Evolutionary conservation across 2,888 invertebrate species (phyloP), one percentile per base, ranked within the genome.

Genomic region (Liposcelis brunnea): DNA sequence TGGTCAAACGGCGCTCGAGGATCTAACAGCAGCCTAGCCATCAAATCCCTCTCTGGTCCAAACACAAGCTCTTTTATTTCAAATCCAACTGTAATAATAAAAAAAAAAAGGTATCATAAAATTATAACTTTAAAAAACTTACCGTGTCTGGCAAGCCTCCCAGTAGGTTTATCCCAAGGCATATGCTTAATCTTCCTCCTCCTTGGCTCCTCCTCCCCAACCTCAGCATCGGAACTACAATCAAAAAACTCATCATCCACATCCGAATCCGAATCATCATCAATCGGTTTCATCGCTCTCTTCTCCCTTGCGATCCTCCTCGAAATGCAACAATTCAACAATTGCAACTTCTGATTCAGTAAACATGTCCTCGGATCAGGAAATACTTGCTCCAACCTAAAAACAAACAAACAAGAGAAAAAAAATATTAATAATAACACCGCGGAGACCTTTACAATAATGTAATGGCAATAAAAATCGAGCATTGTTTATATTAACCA

Each of bases 311-410:
- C 46, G 48, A 45, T 58, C 60, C 67, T 67, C 44, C 67, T 61
- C 47, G 63, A 62, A 47, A 72, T 70, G 56, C 75, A 75, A 54
- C 70, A 71, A 55, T 75, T 73, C 15, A 75, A 56, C 71, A 79
- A 69, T 66, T 91, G 93, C 35, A 98, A 71, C 61, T 97, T 97
- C 65, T 98, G 94, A 64, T 95, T 85, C 11, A 98, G 69, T 36
- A 95, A 69, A 60, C 93, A 91, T 6, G 86, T 83, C 48, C 86
- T 77, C 35, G 84, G 77, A 61, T 93, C 90, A 1, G 94, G 94
- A 53, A 76, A 71, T 10, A 87, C 89, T 40, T 72, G 64, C n/a
- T 79, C 72, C 48, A 91, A 68, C 54, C 87, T 89, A 68, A 52
- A 64, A 70, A 55, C 40, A 42, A 50, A 46, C 45, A 26, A 33